A percentile compares a stretch with the other conserved stretches of the same genome.
These are phyloP conservation scores for Leucophenga varia DNA, from an alignment of 1,140 invertebrate genomes.

Conservation along the genomic window DNA sequence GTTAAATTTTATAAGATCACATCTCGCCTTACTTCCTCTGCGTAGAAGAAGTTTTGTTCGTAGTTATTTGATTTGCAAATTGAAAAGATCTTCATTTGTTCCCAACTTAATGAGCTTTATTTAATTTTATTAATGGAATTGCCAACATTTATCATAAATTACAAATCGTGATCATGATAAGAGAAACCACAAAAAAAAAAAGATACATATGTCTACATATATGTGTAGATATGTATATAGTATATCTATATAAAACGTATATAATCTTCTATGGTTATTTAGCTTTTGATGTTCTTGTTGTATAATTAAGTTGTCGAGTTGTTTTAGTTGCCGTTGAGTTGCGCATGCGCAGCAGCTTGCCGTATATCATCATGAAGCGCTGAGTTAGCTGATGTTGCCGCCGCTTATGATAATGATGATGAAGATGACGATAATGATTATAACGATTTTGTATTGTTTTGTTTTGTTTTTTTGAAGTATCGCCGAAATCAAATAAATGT, in stretches of 20 bases:
- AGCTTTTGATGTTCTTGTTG: too few species aligned
- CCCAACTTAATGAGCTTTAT: conserved; percentile 45
- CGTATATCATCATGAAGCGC: conserved; percentile 6
- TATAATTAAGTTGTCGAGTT: conserved; percentile 50
- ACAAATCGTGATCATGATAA: conserved; percentile 51
- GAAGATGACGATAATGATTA: conserved; percentile 2
- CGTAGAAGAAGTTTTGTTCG: too few species aligned
- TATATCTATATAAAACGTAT: conserved; percentile 12
- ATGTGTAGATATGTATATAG: conserved; percentile 2
- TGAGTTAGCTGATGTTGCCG: conserved; percentile 10
- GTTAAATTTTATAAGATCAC: too few species aligned
- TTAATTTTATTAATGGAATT: conserved; percentile 53
- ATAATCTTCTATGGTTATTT: conserved; percentile 10
- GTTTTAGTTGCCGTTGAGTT: too few species aligned
- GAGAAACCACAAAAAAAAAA: conserved; percentile 11
- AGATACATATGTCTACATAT: conserved; percentile 2
- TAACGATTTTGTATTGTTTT: conserved; percentile 6
- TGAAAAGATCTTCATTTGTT: conserved; percentile 20
- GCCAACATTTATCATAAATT: conserved; percentile 52
- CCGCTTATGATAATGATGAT: conserved; percentile 8
- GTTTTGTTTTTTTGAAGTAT: conserved; percentile 30
- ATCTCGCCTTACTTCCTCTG: too few species aligned
- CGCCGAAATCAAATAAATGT: conserved; percentile 42
- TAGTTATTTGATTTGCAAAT: conserved; percentile 16
- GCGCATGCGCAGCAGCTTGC: too few species aligned